These are phyloP conservation scores for Cephus sareptanus DNA, from an alignment of 2,888 invertebrate species.

Conservation along the genomic window DNA sequence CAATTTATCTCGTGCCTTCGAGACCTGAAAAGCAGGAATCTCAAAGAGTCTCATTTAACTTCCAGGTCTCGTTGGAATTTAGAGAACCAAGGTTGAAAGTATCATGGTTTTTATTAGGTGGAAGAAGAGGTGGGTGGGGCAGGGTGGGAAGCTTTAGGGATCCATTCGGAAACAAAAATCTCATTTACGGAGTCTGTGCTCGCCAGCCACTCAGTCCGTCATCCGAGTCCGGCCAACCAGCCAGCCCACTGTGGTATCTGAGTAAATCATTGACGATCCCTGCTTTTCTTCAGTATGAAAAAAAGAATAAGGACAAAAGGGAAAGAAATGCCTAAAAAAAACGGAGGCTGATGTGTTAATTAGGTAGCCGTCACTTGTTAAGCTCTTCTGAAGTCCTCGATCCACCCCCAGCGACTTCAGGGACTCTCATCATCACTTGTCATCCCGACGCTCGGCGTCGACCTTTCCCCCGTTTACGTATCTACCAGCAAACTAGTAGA, in stretches of 20 bases:
- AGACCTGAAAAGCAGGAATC: constrained; percentile 10
- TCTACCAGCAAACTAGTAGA: constrained; percentile 39
- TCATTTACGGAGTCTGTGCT: neutral
- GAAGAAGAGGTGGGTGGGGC: neutral
- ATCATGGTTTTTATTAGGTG: neutral
- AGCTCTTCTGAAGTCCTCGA: neutral
- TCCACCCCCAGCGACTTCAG: neutral
- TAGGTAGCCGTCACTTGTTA: neutral
- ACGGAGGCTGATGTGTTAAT: neutral
- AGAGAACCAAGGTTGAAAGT: neutral
- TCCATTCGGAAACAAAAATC: neutral
- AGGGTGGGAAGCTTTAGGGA: neutral
- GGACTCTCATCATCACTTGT: neutral
- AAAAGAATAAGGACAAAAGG: neutral
- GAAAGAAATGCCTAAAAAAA: neutral
- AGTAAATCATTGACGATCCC: neutral
- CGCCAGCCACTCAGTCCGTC: neutral
- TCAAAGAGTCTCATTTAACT: constrained; percentile 26
- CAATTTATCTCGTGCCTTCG: constrained; percentile 16
- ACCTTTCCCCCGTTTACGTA: neutral
- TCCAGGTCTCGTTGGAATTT: constrained; percentile 4
- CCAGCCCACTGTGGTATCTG: neutral
- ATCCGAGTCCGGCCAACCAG: neutral
- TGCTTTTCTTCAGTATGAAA: neutral
- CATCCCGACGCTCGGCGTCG: neutral